phyloP scores from a whole-genome alignment of 2,797 vertebrate genomes.

The Ammospiza maritima region DNA sequence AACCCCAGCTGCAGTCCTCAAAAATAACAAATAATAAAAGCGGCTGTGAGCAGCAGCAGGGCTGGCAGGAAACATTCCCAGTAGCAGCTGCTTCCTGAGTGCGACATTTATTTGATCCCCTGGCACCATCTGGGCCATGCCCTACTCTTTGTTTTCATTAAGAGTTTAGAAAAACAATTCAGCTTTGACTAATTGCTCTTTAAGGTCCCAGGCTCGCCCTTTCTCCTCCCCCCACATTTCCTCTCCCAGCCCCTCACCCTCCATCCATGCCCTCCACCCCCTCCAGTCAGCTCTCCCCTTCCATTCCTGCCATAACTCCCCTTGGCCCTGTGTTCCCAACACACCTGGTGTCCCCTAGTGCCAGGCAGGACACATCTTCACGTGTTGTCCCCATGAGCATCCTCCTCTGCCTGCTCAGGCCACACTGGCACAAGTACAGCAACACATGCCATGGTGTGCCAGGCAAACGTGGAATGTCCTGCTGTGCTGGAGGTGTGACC shows the following conservation, averaged over 20 bases:
- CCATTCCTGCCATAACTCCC: neutral
- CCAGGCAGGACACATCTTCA: neutral
- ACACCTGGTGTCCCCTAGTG: neutral
- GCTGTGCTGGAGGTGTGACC: rapidly evolving
- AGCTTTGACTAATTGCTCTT: constrained; percentile 74
- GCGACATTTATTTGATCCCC: constrained; percentile 77
- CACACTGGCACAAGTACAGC: neutral
- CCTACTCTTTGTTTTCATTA: constrained; percentile 78
- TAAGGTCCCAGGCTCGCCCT: constrained; percentile 67
- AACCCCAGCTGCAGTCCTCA: constrained; percentile 78
- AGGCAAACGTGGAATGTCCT: rapidly evolving
- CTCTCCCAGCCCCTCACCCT: constrained; percentile 11
- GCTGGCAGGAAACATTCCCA: constrained; percentile 83
- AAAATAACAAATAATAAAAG: constrained; percentile 75
- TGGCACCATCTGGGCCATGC: constrained; percentile 80
- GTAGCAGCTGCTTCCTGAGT: constrained; percentile 85
- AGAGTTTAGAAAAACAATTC: constrained; percentile 77
- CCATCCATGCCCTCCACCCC: neutral
- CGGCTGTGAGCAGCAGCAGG: constrained; percentile 60
- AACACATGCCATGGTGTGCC: rapidly evolving
- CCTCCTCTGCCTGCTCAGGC: neutral
- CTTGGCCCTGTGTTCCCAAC: neutral
- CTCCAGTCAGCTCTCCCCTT: neutral
- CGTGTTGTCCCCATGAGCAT: rapidly evolving
- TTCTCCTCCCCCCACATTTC: constrained; percentile 50